Base-by-base conservation (phyloP, 2,888 invertebrate species). In the Phragmatobia fuliginosa region DNA sequence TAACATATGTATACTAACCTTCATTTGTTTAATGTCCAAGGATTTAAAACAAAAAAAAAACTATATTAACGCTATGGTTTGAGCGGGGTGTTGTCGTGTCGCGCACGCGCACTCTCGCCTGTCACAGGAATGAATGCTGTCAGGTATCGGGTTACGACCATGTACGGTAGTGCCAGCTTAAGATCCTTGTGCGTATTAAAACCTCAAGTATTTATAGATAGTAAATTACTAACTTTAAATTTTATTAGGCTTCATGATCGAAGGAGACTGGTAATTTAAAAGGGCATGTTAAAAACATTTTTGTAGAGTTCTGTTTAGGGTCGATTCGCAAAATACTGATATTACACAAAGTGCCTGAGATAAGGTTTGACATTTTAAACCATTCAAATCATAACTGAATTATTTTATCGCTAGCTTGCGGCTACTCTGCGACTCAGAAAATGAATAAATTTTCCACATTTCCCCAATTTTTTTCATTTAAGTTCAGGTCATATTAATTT, bases 61-160 rank as follows among this genome's bases (percentile, higher is more conserved):
- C 31, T 52, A 52, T 70, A 77, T 65, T 68, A 82, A 80, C 72
- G 73, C 72, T 75, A 63, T 65, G 68, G 61, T 70, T 60, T 63
- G 66, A 67, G 61, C 67, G 45, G 68, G 72, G 70, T 72, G 72
- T 76, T 71, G 74, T 75, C 73, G 63, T 64, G 61, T 56, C 61
- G 81, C 80, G 81, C 80, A 78, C 77, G 82, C 82, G 81, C 76
- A 72, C 72, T 71, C 71, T 68, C 71, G 76, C 76, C 77, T 77
- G 79, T 76, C 80, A 78, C 74, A 76, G 74, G 73, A 66, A 77
- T 78, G 77, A 81, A 77, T 66, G 80, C 83, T 85, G 86, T 80
- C 81, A 80, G 73, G 76, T 85, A 83, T 87, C 83, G 67, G 70
- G 82, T 88, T 85, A 78, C 88, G 75, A 56, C 78, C 80, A 73